These are phyloP conservation scores for Xylota segnis DNA, from an alignment of 2,888 invertebrate species.

Conservation along the genomic window DNA sequence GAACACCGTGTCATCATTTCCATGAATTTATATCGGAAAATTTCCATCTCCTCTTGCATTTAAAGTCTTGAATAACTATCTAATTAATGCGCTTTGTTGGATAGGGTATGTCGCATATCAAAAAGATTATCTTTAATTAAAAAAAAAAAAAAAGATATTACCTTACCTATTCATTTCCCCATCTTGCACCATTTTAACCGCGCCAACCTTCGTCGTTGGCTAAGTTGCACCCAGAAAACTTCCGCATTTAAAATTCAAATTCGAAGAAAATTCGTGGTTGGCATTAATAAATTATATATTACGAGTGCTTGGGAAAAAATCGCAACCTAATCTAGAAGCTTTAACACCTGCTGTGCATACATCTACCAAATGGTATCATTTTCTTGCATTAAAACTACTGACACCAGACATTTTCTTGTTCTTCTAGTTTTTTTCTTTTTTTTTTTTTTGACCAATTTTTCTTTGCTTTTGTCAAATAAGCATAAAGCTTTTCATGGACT, in stretches of 20 bases:
- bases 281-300: slow-evolving; percentile 50
- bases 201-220: slow-evolving; percentile 4
- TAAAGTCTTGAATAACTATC: slow-evolving; percentile 1
- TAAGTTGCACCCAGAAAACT: slow-evolving; percentile 30
- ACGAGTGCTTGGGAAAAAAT: not conserved
- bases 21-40: slow-evolving; percentile 22
- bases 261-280: slow-evolving; percentile 43
- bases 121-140: not conserved
- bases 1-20: not conserved
- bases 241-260: slow-evolving; percentile 60
- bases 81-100: slow-evolving; percentile 16
- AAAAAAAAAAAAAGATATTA: not conserved
- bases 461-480: slow-evolving; percentile 19
- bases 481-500: slow-evolving; percentile 32
- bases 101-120: not conserved
- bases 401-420: slow-evolving; percentile 39
- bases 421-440: slow-evolving; percentile 33
- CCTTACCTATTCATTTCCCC: not conserved
- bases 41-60: not conserved
- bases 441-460: too few species aligned
- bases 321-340: slow-evolving; percentile 20
- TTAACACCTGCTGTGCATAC: slow-evolving; percentile 37
- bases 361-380: slow-evolving; percentile 19
- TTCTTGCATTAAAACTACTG: slow-evolving; percentile 30
- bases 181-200: slow-evolving; percentile 16